Base-by-base conservation (phyloP, 2,888 invertebrate genomes). In the Stegana nigrithorax region DNA sequence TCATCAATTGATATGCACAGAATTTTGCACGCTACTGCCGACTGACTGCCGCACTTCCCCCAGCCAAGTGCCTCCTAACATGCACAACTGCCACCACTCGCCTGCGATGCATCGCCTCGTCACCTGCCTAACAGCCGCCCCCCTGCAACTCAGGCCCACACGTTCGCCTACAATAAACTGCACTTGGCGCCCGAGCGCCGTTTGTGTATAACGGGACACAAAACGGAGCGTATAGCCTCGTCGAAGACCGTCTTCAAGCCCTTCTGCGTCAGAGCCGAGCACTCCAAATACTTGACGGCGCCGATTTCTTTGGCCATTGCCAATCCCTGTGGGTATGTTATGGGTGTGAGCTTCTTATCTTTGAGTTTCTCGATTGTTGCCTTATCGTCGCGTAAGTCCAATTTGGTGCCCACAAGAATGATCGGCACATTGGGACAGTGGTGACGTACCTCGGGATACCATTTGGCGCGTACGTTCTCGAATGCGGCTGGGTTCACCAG, bases 251-350 rank as follows among this genome's bases (percentile, higher is more conserved):
- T 84, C 69, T 84, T 84, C 23, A 84, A 71, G 17, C 84, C 84
- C 71, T 84, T 84, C 62, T 84, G 84, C 45, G 84, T 84, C 23
- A 84, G 61, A 0, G 84, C 84, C 2, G 84, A 84, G 63, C 84
- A 84, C 60, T 84, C 84, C 66, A 84, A 64, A 78, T 84, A 84
- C 60, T 84, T 84, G 10, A 84, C 84, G 1, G 84, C 82, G 5
- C 81, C 83, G 2, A 84, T 84, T 60, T 84, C 84, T 67, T 84
- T 84, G 67, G 84, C 84, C 84, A 84, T 84, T 6, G 84, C 84
- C 74, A 84, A 61, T 6, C 84, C 84, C 57, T 84, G 84, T 0
- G 84, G 84, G 75, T 84, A 84, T 3, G 84, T 84, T 45, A 84
- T 84, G 59, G 84, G 84, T 42, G 84, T 83, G 1, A 84, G 72